Percentiles rank a stretch among this genome's conserved stretches.
Conservation (phyloP, 2,113 vertebrate species). For the Bujurquina vittata region DNA sequence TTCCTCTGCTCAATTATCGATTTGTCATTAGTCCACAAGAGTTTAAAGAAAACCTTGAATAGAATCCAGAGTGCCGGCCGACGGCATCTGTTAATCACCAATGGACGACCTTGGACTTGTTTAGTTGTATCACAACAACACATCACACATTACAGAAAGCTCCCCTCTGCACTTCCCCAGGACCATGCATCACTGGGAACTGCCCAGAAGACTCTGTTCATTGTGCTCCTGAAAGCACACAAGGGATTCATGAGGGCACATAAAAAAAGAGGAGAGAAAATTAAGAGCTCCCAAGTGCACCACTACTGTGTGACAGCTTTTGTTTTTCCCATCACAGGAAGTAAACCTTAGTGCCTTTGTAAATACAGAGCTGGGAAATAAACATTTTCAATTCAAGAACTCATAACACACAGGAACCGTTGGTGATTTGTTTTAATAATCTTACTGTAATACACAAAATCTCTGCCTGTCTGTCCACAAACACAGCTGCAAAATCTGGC, state of each 20-base stretch:
- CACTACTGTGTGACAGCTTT: neutral
- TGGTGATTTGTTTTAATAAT: neutral
- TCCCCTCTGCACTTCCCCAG: slow-evolving; percentile 28
- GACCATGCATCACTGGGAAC: slow-evolving; percentile 49
- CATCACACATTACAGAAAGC: slow-evolving; percentile 42
- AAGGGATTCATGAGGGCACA: slow-evolving; percentile 12
- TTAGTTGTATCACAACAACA: slow-evolving; percentile 49
- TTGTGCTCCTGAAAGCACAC: slow-evolving; percentile 56
- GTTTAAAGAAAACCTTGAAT: slow-evolving; percentile 72
- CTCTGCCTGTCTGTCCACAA: neutral
- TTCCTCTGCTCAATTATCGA: slow-evolving; percentile 67
- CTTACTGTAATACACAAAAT: neutral
- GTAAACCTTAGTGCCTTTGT: slow-evolving; percentile 2
- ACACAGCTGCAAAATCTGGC: neutral
- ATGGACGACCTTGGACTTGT: slow-evolving; percentile 65
- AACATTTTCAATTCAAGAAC: neutral
- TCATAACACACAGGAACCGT: neutral
- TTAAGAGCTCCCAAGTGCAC: neutral
- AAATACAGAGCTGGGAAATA: slow-evolving; percentile 1
- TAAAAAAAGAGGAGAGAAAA: slow-evolving; percentile 10
- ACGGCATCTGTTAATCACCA: slow-evolving; percentile 62
- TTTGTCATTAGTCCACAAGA: slow-evolving; percentile 76
- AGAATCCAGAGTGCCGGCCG: slow-evolving; percentile 27
- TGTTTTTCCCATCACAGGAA: neutral
- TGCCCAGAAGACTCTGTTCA: slow-evolving; percentile 46